Percentiles rank a stretch among this genome's conserved stretches.
These are phyloP conservation scores for Brevimyrus niger DNA, from an alignment of 2,113 vertebrate species.

Conservation along the genomic window DNA sequence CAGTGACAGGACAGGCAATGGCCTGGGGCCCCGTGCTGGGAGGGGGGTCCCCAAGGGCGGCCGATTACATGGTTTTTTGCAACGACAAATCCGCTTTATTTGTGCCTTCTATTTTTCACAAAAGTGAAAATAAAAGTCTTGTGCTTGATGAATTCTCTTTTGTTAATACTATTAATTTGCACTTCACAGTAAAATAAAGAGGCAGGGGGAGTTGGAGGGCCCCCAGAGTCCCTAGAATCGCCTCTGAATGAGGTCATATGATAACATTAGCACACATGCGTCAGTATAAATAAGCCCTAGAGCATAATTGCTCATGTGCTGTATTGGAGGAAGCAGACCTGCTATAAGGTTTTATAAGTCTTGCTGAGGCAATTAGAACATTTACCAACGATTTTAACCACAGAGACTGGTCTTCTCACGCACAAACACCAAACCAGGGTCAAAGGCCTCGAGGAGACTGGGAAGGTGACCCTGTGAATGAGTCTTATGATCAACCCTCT, in stretches of 20 bases:
- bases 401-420: not conserved
- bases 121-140: not conserved
- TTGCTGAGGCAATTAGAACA: not conserved
- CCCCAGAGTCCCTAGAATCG: not conserved
- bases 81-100: not conserved
- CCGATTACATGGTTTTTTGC: not conserved
- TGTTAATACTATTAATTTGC: not conserved
- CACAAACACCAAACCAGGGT: not conserved
- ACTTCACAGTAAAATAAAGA: not conserved
- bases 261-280: not conserved
- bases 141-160: not conserved
- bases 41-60: no score
- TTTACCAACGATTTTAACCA: not conserved
- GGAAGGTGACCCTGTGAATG: not conserved
- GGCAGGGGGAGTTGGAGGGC: no score
- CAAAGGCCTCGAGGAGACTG: not conserved
- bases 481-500: not conserved
- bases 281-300: not conserved
- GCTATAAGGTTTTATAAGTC: not conserved
- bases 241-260: not conserved
- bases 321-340: not conserved
- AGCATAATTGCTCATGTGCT: not conserved
- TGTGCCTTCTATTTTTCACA: not conserved
- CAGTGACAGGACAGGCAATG: not conserved
- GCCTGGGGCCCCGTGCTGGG: no score